Evolutionary conservation across 2,888 invertebrate species (phyloP).

Genomic region (Stenodema calcarata): DNA sequence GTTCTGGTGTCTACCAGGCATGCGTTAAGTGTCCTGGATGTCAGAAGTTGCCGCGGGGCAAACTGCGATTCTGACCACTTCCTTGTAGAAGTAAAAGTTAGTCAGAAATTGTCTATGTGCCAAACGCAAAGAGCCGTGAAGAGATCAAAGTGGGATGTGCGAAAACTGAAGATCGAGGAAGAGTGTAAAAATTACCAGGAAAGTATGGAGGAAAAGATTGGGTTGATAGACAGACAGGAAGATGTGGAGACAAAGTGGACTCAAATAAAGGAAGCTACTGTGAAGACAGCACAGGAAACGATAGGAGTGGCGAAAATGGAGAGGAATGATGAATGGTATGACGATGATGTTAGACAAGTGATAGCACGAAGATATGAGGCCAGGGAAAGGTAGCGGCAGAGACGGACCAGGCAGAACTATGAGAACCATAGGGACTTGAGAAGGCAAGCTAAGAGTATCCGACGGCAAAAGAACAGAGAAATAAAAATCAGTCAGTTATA

Average conservation of each 20-base stretch:
- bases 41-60: neutral
- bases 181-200: neutral
- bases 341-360: neutral
- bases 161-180: neutral
- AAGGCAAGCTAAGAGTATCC: too few species aligned
- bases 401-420: too few species aligned
- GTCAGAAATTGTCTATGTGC: neutral
- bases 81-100: neutral
- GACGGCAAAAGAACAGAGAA: too few species aligned
- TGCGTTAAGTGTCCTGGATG: neutral
- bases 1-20: neutral
- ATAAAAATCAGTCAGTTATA: too few species aligned
- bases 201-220: neutral
- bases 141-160: neutral
- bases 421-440: too few species aligned
- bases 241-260: neutral
- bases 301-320: neutral
- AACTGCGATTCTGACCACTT: slow-evolving; percentile 8
- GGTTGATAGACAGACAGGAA: neutral
- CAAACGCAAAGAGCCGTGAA: neutral
- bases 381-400: too few species aligned
- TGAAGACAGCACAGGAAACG: neutral
- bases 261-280: neutral
- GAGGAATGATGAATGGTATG: neutral
- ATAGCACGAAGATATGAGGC: neutral